Base-by-base conservation (phyloP, 2,888 invertebrate genomes). In the Parelbella ahira region DNA sequence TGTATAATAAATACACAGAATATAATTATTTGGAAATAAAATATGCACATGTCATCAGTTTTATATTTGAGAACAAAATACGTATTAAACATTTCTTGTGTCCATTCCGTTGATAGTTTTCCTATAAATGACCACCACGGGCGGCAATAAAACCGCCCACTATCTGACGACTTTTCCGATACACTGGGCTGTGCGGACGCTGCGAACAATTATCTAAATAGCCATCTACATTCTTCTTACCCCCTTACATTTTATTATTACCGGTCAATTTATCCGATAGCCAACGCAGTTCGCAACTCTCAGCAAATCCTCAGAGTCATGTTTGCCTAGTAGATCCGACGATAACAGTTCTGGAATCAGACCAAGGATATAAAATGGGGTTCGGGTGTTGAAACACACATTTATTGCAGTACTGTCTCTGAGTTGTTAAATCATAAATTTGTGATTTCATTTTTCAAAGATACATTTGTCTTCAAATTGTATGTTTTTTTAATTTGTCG, bases 151-250 rank as follows among this genome's bases (percentile, higher is more conserved):
- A 84, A 72, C 61, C 72, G 46, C 60, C 60, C 54, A 53, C 69
- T 77, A 78, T 79, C 81, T 64, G 56, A 63, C 58, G 72, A 75
- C 68, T 73, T 81, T 87, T 87, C 86, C 86, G 68, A 87, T 86
- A 87, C 84, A 87, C 80, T 83, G 63, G 58, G 58, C 58, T 27
- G 32, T 76, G 77, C 79, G 66, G 72, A 79, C 80, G 61, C 60
- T 68, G 81, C 79, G 66, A 77, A 84, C 87, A 88, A 88, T 88
- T 88, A 88, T 88, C 88, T 88, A 88, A 88, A 88, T 88, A 82
- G 88, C 86, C 78, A 88, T 88, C 88, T 88, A 80, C 83, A 84
- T 87, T 87, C 83, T 86, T 86, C 83, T 84, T 86, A 86, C 87
- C 87, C n/a, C 83, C 87, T 88, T 82, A 83, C 73, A 81, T 88